phyloP scores from a whole-genome alignment of 2,113 vertebrate genomes.

The Hippocampus mohnikei region DNA sequence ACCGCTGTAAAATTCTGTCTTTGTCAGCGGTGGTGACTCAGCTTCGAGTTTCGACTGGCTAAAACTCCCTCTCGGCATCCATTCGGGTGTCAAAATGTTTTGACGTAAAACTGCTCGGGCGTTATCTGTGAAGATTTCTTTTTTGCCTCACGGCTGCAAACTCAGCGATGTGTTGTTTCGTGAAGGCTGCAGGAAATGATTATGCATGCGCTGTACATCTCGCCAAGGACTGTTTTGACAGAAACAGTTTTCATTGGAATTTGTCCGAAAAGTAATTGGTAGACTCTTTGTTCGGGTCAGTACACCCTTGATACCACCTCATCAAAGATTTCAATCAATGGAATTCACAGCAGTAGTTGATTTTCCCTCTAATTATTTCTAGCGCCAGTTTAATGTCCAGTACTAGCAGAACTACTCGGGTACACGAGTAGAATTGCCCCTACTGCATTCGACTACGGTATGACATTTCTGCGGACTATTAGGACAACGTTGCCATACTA shows the following conservation, averaged over 20 bases:
- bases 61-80: not conserved
- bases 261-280: not conserved
- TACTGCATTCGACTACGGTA: no score
- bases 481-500: no score
- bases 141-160: not conserved
- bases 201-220: conserved; percentile 4
- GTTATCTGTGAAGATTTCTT: not conserved
- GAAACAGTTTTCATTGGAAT: not conserved
- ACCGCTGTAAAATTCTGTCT: not conserved
- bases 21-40: not conserved
- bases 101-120: conserved; percentile 6
- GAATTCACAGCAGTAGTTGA: not conserved
- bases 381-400: no score
- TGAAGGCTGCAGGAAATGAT: conserved; percentile 13
- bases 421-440: no score
- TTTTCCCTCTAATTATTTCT: not conserved
- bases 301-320: not conserved
- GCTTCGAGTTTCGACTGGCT: conserved; percentile 1
- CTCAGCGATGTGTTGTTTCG: conserved; percentile 1
- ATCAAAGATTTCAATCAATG: not conserved
- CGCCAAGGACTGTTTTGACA: conserved; percentile 16
- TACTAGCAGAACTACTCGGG: no score
- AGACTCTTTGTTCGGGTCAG: not conserved
- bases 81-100: conserved; percentile 25
- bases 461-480: no score